A percentile compares a stretch with the other conserved stretches of the same genome.
Evolutionary conservation across 2,797 vertebrate genomes (phyloP).

Genomic region (Poeciliopsis turneri): DNA sequence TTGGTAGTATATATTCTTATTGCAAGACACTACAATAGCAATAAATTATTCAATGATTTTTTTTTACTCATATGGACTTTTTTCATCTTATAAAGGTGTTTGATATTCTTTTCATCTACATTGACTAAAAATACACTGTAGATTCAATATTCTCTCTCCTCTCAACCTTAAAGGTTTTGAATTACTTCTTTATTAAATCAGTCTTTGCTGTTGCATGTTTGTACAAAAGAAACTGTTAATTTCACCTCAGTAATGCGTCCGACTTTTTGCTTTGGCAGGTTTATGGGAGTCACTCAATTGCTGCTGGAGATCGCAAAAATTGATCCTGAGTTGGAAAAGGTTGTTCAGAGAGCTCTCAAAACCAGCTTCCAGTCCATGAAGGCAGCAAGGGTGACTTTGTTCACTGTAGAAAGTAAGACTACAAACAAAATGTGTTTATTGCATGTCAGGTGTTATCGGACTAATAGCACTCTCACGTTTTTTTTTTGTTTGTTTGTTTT

Average conservation of each 20-base stretch:
- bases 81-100: background rate
- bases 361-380: slow-evolving; percentile 68
- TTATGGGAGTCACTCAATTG: slow-evolving; percentile 63
- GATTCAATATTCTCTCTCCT: background rate
- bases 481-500: background rate
- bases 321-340: slow-evolving; percentile 59
- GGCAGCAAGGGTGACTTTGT: slow-evolving; percentile 40
- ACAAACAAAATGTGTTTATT: background rate
- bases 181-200: background rate
- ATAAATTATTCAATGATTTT: background rate
- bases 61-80: background rate
- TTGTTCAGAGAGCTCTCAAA: slow-evolving; percentile 60
- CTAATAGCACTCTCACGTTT: background rate
- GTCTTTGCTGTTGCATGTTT: background rate
- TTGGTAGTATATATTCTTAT: background rate
- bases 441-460: background rate
- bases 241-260: background rate
- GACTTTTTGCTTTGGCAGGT: slow-evolving; percentile 56
- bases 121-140: background rate
- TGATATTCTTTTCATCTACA: background rate
- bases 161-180: background rate
- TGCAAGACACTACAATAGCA: background rate
- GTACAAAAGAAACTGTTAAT: background rate
- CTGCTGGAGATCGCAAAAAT: slow-evolving; percentile 60
- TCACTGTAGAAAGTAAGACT: slow-evolving; percentile 54